A percentile compares a stretch with the other conserved stretches of the same genome.
Conservation (phyloP, 1,140 invertebrate genomes). For the Archivesica marissinica region DNA sequence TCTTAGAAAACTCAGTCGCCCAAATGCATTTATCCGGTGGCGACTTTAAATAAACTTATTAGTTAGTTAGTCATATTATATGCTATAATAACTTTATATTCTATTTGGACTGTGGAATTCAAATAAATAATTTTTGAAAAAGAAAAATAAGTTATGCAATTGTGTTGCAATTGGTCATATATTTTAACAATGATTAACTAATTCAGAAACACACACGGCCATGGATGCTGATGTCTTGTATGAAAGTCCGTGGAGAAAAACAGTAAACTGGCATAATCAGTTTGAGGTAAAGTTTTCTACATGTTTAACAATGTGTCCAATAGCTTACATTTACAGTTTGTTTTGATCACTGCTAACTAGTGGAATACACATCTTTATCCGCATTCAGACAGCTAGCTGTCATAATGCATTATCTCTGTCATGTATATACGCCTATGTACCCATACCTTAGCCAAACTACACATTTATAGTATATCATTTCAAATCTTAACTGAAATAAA, state of each 20-base stretch:
- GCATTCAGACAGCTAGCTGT: background rate
- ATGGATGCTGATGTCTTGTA: background rate
- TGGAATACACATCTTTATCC: background rate
- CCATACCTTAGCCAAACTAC: background rate
- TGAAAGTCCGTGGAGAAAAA: slow-evolving; percentile 29
- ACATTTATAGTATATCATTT: background rate
- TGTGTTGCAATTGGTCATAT: no score
- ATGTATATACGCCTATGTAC: background rate
- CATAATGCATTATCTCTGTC: background rate
- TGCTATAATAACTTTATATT: no score
- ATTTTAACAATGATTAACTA: no score
- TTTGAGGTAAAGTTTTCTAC: slow-evolving; percentile 12
- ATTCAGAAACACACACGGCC: no score
- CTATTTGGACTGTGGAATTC: no score
- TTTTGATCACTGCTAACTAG: background rate
- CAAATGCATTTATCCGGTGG: no score
- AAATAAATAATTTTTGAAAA: no score
- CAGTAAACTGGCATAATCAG: background rate
- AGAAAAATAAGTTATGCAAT: no score
- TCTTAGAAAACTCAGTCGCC: no score
- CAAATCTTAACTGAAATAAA: no score
- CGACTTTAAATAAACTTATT: no score
- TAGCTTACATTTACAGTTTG: background rate
- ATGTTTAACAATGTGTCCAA: background rate
- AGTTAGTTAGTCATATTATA: no score